phyloP scores from a whole-genome alignment of 2,888 invertebrate genomes.

The Yponomeuta cagnagella region DNA sequence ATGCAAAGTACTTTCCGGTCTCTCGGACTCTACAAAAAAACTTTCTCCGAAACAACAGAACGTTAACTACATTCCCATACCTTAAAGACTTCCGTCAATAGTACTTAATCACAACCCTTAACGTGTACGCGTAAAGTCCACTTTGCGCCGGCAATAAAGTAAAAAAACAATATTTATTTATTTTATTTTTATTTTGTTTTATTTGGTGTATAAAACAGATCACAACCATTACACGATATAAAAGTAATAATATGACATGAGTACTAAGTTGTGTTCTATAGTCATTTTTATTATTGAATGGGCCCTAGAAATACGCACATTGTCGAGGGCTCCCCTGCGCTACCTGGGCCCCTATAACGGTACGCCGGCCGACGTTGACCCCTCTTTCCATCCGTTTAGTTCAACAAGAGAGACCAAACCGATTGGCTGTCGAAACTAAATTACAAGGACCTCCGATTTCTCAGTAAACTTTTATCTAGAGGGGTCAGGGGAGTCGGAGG shows the following conservation, averaged over 20 bases:
- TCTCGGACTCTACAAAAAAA: no score
- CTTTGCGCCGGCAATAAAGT: background rate
- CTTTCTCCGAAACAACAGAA: background rate
- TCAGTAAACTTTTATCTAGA: background rate
- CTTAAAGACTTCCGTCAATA: background rate
- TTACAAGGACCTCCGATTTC: background rate
- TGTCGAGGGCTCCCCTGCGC: slow-evolving; percentile 46
- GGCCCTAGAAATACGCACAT: slow-evolving; percentile 44
- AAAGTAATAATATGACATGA: no score
- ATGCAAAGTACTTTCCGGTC: no score
- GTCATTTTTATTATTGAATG: slow-evolving; percentile 1
- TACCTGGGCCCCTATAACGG: slow-evolving; percentile 45
- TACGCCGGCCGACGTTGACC: background rate
- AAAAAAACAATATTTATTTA: background rate
- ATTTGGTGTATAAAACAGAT: no score
- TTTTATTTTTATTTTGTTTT: no score
- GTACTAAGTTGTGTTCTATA: no score
- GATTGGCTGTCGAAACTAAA: background rate
- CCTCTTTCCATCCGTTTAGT: background rate
- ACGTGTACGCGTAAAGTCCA: background rate
- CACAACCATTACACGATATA: no score
- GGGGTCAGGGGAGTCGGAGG: background rate
- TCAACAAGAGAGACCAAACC: background rate
- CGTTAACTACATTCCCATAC: background rate
- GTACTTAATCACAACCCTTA: background rate